Evolutionary conservation across 2,113 vertebrate species (phyloP).

Genomic region (Pelecanoides urinatrix): DNA sequence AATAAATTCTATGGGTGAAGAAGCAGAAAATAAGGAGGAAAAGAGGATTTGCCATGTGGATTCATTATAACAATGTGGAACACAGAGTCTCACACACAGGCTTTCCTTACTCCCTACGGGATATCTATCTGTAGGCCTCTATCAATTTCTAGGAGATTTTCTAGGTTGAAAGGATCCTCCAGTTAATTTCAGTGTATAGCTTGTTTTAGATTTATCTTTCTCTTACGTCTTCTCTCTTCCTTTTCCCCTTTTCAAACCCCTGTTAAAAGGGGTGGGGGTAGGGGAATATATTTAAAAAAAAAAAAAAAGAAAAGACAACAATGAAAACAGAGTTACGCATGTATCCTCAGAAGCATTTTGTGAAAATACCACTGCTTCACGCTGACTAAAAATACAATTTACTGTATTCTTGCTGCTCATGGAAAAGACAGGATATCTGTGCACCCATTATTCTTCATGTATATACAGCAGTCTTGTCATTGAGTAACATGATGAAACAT

Average conservation of each 20-base stretch:
- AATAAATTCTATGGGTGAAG: conserved; percentile 68
- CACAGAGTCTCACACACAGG: conserved; percentile 32
- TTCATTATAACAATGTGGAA: conserved; percentile 55
- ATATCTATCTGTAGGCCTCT: conserved; percentile 49
- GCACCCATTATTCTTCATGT: background rate
- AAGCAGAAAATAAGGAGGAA: conserved; percentile 67
- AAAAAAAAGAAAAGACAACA: background rate
- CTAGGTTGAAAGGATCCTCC: conserved; percentile 56
- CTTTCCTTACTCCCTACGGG: conserved; percentile 57
- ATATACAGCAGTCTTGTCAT: background rate
- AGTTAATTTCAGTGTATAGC: conserved; percentile 48
- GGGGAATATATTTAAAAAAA: background rate
- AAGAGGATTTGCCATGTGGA: conserved; percentile 64
- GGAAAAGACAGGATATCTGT: background rate
- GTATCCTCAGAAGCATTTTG: background rate
- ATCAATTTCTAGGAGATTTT: conserved; percentile 63
- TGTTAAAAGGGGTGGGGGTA: background rate
- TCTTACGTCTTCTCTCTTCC: conserved; percentile 14
- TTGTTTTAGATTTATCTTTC: conserved; percentile 52
- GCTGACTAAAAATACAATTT: background rate
- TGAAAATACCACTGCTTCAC: background rate
- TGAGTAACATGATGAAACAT: background rate
- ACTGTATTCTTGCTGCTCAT: background rate
- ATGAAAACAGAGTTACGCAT: background rate
- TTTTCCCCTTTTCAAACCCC: conserved; percentile 15